A percentile compares a stretch with the other conserved stretches of the same genome.
phyloP scores from a whole-genome alignment of 2,888 invertebrate genomes.

The Sphaerophoria rueppellii region DNA sequence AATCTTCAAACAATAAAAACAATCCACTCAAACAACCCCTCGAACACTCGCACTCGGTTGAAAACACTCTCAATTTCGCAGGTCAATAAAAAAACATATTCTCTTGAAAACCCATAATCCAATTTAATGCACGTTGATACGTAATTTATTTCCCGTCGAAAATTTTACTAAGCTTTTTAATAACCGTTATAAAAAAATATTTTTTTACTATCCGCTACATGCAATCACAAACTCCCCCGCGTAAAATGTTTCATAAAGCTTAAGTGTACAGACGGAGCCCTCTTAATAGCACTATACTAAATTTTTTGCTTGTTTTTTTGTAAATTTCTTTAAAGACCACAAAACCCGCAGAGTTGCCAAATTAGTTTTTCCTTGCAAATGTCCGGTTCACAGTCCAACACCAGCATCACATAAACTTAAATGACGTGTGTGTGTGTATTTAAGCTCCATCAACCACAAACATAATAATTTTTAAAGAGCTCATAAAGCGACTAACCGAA shows the following conservation, averaged over 20 bases:
- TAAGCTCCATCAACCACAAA: constrained; percentile 13
- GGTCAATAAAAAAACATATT: not conserved
- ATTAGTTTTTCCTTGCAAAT: constrained; percentile 11
- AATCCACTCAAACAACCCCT: too few species aligned
- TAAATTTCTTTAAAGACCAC: constrained; percentile 2
- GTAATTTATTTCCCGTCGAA: not conserved
- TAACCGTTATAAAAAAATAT: constrained; percentile 2
- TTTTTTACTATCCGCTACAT: not conserved
- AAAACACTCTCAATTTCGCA: too few species aligned
- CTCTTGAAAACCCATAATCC: not conserved
- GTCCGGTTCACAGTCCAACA: not conserved
- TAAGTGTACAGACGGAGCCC: not conserved
- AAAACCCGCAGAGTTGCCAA: constrained; percentile 24
- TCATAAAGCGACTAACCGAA: not conserved
- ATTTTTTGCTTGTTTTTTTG: not conserved
- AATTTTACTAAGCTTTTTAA: constrained; percentile 1
- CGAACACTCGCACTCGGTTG: too few species aligned
- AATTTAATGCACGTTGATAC: not conserved
- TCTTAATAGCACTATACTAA: not conserved
- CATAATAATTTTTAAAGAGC: constrained; percentile 10
- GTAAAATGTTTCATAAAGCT: not conserved
- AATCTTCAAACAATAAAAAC: too few species aligned
- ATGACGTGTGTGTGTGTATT: too few species aligned
- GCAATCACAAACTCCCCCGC: not conserved
- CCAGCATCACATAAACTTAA: too few species aligned